These are phyloP conservation scores for Gymnobelideus leadbeateri DNA, from an alignment of 2,113 vertebrate species.

Conservation along the genomic window DNA sequence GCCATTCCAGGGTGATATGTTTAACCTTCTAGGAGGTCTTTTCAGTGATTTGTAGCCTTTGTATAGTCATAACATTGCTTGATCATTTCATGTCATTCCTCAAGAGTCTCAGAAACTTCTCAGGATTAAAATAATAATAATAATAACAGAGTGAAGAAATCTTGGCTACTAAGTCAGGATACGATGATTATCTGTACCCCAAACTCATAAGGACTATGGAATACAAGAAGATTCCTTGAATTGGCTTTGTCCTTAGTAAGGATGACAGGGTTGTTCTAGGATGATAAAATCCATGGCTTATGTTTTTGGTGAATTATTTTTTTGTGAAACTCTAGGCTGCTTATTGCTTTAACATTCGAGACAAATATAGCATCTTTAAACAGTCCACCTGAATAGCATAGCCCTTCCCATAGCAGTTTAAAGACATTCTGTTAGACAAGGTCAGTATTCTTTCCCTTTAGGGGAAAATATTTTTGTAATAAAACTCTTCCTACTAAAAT, in stretches of 20 bases:
- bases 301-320: neutral
- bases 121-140: conserved; percentile 11
- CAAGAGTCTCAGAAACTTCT: conserved; percentile 19
- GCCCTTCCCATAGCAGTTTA: rapidly evolving
- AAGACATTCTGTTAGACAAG: rapidly evolving
- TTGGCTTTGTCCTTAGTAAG: conserved; percentile 10
- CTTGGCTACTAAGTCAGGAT: neutral
- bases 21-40: neutral
- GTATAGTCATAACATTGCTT: neutral
- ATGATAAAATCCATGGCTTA: neutral
- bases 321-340: neutral
- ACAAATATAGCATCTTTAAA: neutral
- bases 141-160: conserved; percentile 1
- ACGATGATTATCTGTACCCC: neutral
- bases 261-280: neutral
- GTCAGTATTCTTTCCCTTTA: neutral
- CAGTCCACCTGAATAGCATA: neutral
- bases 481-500: neutral
- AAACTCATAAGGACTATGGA: neutral
- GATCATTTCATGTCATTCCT: conserved; percentile 16
- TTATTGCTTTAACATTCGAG: neutral
- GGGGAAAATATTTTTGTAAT: conserved; percentile 7
- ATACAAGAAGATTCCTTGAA: neutral
- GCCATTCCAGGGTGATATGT: neutral
- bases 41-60: neutral